Percentiles rank a stretch among this genome's conserved stretches.
Evolutionary conservation across 2,113 vertebrate genomes (phyloP).

Genomic region (Okapia johnstoni): DNA sequence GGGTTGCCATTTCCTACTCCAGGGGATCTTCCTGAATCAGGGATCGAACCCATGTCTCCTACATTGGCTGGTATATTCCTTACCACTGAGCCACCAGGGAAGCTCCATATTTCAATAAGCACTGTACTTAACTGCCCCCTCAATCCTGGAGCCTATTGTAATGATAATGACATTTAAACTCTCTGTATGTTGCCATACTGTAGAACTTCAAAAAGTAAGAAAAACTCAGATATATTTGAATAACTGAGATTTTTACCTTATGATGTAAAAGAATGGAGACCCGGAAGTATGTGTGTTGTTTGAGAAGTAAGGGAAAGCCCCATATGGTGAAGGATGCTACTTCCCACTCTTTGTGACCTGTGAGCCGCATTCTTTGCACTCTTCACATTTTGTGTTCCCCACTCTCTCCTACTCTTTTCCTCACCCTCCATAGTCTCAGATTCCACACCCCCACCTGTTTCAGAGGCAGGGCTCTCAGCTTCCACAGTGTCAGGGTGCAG

Average conservation of each 20-base stretch:
- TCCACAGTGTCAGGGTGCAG: not conserved
- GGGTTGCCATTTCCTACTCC: not conserved
- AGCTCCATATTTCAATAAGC: not conserved
- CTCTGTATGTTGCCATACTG: not conserved
- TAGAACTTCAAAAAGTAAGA: not conserved
- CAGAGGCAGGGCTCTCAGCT: not conserved
- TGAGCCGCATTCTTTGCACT: not conserved
- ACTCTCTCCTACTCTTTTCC: conserved; percentile 1
- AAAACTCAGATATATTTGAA: not conserved
- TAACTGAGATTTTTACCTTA: not conserved
- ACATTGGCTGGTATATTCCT: not conserved
- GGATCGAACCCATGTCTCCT: not conserved
- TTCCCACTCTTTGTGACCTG: not conserved
- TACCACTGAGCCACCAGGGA: not conserved
- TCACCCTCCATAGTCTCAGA: not conserved
- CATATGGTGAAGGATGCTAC: not conserved
- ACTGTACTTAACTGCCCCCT: not conserved
- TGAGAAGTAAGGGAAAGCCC: not conserved
- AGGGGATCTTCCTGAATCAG: not conserved
- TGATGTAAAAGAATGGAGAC: not conserved
- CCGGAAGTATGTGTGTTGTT: not conserved
- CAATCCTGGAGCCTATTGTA: not conserved
- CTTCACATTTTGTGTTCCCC: not conserved
- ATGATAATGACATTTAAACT: not conserved
- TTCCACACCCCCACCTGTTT: not conserved